Evolutionary conservation across 2,797 vertebrate genomes (phyloP), one percentile per base, ranked within the genome.

Genomic region (Crossoptilon crossoptilon): DNA sequence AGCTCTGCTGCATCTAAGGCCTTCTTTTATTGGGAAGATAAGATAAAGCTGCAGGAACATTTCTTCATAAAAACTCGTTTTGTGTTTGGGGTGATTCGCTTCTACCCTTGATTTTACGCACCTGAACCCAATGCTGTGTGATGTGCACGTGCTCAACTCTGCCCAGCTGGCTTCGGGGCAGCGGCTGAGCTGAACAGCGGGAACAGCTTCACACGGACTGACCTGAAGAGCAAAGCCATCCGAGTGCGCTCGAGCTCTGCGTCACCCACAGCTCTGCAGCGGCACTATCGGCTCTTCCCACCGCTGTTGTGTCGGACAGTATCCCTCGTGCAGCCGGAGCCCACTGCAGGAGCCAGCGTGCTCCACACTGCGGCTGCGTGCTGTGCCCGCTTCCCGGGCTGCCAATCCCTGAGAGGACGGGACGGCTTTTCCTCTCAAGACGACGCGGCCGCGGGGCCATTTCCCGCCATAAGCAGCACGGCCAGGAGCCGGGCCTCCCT

Each of bases 181-280:
- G 37, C 14, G 17, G 49, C 33, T 68, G 43, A 93, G 55, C 67
- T 16, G 24, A 68, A 87, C 55, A 84, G 56, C 27, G 39, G 55
- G 73, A 77, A 29, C 6, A 46, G 37, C n/a, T 51, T 72, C 23
- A 43, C 22, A 19, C 33, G 31, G 8, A 9, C 1, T 3, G 33
- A 79, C 35, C 53, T 87, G 60, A 73, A 91, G 74, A 93, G 29
- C 51, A 75, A 35, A 24, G 72, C 33, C 17, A 84, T 68, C 37
- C 37, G 41, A 43, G 41, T 15, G 41, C 41, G 41, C 41, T 8
- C 14, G 0, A 83, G 8, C 9, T 86, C 80, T 81, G 69, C 71
- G 68, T 67, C 74, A 93, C 55, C 67, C 37, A 67, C 72, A 76
- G 29, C 35, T 66, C 39, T 59, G 73, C 31, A 18, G 51, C 33